Conservation (phyloP, 1,140 invertebrate species). For the Lepidurus packardi region DNA sequence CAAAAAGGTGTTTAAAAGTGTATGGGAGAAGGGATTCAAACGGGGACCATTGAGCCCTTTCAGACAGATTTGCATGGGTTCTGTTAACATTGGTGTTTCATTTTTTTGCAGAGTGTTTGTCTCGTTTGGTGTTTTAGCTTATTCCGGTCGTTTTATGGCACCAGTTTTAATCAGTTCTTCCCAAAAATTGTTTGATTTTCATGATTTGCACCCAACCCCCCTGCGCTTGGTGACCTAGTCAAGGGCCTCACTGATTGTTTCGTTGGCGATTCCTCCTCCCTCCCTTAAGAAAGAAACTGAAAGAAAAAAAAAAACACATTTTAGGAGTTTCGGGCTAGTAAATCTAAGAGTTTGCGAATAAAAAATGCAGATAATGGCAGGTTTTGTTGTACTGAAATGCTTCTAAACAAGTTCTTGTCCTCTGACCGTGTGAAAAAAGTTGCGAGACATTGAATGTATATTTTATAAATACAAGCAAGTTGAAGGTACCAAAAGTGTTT, state of each 20-base stretch:
- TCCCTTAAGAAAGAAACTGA: neutral
- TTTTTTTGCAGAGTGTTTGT: no score
- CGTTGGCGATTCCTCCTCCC: neutral
- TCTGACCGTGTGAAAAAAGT: no score
- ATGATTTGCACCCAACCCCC: neutral
- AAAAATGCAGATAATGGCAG: neutral
- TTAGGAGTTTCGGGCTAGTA: neutral
- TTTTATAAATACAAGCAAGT: no score
- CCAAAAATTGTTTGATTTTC: neutral
- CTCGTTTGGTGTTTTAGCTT: neutral
- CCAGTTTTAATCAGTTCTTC: neutral
- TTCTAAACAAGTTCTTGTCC: no score
- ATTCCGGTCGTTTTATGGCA: neutral
- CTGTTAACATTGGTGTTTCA: no score
- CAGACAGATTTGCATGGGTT: no score
- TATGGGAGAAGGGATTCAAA: neutral
- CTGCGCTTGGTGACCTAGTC: slow-evolving; percentile 17
- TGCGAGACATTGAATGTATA: no score
- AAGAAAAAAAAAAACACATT: neutral
- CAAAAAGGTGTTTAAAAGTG: neutral
- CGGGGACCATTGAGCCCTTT: neutral
- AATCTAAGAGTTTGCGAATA: neutral
- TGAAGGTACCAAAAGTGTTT: no score
- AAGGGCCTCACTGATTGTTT: neutral
- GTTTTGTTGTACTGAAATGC: no score